Base-by-base conservation (phyloP, 2,113 vertebrate species). In the Sclerurus mexicanus region DNA sequence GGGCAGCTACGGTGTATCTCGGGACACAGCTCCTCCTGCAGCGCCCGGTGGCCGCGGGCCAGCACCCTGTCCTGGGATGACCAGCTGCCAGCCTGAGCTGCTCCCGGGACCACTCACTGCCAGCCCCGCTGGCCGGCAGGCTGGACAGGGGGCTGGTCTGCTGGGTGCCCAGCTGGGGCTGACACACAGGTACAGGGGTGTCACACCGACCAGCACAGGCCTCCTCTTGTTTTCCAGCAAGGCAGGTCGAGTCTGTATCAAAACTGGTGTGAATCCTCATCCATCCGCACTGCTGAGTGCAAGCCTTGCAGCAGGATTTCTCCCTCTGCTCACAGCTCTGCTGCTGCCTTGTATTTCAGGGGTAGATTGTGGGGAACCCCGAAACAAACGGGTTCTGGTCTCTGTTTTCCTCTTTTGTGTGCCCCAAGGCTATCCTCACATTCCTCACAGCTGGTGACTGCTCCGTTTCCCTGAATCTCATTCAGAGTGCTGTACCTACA, bases 401-500 rank as follows among this genome's bases (percentile, higher is more conserved):
- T 49, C 53, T 82, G 28, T 55, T 90, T 84, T 76, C 59, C 30
- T 80, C 69, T 85, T 83, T 47, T 77, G 67, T 79, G 58, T 91
- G 53, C 75, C 94, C 87, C 7, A 14, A 91, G 93, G 80, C 83
- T 72, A 0, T 81, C 87, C 74, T 75, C 47, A 8, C 77, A 44
- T 87, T 89, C 77, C 82, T 93, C 11, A 0, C 83, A 89, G 91
- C 86, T 93, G 83, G 83, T 84, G 89, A 33, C 58, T 76, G 58
- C 72, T 87, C 62, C 46, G 0, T 83, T 96, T 94, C 86, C 55
- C 72, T 8, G 37, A 56, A 71, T 87, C 76, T 94, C 73, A 59
- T 87, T 94, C 55, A 47, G 73, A 63, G 35, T 40, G 30, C 78
- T 56, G 68, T 79, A 95, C 87, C 94, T 96, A 82, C 68, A 59